Evolutionary conservation across 2,113 vertebrate genomes (phyloP).

Genomic region (Syrmaticus mikado): DNA sequence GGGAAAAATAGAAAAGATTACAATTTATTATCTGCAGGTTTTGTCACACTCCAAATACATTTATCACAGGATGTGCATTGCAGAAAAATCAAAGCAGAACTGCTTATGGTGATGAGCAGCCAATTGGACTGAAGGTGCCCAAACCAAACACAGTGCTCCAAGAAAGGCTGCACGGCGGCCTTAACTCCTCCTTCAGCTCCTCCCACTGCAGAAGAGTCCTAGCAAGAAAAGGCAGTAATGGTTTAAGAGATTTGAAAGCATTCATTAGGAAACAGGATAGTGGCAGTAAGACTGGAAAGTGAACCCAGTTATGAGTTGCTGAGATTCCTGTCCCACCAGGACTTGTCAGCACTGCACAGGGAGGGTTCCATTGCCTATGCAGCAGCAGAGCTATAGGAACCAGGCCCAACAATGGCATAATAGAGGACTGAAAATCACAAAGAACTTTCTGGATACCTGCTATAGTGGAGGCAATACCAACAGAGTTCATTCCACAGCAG

Average conservation of each 20-base stretch:
- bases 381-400: neutral
- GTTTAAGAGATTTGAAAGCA: neutral
- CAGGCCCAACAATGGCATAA: neutral
- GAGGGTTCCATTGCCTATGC: neutral
- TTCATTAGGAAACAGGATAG: neutral
- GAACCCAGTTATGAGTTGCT: neutral
- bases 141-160: too few relatives aligned
- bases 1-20: neutral
- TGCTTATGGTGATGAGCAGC: neutral
- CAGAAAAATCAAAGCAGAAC: neutral
- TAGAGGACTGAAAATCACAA: neutral
- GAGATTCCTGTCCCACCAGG: neutral
- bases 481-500: neutral
- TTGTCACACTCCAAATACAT: neutral
- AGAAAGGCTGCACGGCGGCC: too few relatives aligned
- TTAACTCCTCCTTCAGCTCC: neutral
- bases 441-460: neutral
- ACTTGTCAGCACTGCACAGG: neutral
- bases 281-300: neutral
- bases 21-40: constrained; percentile 33
- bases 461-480: neutral
- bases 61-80: constrained; percentile 10
- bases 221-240: neutral
- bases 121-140: neutral
- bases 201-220: neutral